Evolutionary conservation across 2,888 invertebrate species (phyloP).

Genomic region (Cremastinae sp.): DNA sequence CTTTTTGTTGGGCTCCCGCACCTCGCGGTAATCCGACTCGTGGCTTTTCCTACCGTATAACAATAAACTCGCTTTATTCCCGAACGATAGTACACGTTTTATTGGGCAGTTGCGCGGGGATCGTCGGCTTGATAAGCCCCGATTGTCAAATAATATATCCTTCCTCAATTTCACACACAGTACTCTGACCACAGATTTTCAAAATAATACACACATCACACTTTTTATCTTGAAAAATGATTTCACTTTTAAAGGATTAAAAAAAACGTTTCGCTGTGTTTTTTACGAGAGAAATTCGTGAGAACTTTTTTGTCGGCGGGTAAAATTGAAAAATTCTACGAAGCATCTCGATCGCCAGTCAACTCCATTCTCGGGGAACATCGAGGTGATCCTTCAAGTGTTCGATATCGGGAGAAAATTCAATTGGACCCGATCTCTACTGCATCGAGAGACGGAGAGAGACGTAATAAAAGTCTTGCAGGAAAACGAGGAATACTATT

Average conservation of each 20-base stretch:
- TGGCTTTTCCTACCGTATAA: slow-evolving; percentile 31
- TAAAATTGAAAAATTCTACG: background rate
- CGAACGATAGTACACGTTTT: slow-evolving; percentile 17
- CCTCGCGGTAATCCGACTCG: background rate
- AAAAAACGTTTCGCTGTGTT: too few species aligned
- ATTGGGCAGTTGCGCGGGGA: slow-evolving; percentile 24
- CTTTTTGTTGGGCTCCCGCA: slow-evolving; percentile 25
- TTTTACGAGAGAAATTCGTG: too few species aligned
- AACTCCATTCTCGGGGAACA: background rate
- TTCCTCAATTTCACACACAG: too few species aligned
- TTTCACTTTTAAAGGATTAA: too few species aligned
- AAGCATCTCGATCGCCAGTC: slow-evolving; percentile 2
- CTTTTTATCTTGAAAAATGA: too few species aligned
- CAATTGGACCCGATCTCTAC: slow-evolving; percentile 48
- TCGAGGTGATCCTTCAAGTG: slow-evolving; percentile 25
- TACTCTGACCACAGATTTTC: too few species aligned
- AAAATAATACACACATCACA: too few species aligned
- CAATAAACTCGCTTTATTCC: too few species aligned
- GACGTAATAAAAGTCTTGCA: slow-evolving; percentile 54
- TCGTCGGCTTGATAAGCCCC: too few species aligned
- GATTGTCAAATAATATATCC: too few species aligned
- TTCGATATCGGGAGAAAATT: slow-evolving; percentile 50
- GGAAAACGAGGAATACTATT: slow-evolving; percentile 19
- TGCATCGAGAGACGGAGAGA: too few species aligned
- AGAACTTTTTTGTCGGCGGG: too few species aligned